These are phyloP conservation scores for Merluccius polli DNA, from an alignment of 2,797 vertebrate species.

Conservation along the genomic window DNA sequence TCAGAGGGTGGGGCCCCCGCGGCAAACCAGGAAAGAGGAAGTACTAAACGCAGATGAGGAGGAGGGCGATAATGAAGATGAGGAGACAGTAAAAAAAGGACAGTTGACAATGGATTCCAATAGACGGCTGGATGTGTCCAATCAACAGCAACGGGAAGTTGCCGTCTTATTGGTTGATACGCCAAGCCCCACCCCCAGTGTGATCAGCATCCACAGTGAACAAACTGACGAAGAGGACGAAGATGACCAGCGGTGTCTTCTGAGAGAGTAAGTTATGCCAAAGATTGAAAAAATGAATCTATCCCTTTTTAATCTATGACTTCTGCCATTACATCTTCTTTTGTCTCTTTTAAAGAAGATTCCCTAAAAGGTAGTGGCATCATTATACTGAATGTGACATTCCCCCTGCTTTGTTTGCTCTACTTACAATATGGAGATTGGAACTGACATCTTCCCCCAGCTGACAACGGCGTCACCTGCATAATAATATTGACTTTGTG, in stretches of 20 bases:
- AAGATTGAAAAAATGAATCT: too few relatives aligned
- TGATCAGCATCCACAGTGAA: constrained; percentile 93
- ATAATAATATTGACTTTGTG: background rate
- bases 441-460: background rate
- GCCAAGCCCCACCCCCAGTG: constrained; percentile 86
- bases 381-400: background rate
- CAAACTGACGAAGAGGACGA: constrained; percentile 74
- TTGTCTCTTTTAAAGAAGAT: background rate
- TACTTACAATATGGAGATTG: background rate
- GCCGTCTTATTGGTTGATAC: constrained; percentile 82
- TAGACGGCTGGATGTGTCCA: constrained; percentile 56
- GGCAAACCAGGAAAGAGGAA: constrained; percentile 66
- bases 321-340: background rate
- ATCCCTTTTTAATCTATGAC: background rate
- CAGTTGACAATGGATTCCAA: constrained; percentile 62
- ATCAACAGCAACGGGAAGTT: constrained; percentile 77
- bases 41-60: constrained; percentile 55
- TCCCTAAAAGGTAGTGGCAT: background rate
- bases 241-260: constrained; percentile 69
- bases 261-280: constrained; percentile 75
- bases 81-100: constrained; percentile 48
- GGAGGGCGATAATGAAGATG: constrained; percentile 31
- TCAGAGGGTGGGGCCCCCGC: constrained; percentile 64
- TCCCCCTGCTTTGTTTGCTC: background rate
- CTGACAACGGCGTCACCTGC: background rate